phyloP scores from a whole-genome alignment of 2,888 invertebrate species.

The Drosophila anomalipes region DNA sequence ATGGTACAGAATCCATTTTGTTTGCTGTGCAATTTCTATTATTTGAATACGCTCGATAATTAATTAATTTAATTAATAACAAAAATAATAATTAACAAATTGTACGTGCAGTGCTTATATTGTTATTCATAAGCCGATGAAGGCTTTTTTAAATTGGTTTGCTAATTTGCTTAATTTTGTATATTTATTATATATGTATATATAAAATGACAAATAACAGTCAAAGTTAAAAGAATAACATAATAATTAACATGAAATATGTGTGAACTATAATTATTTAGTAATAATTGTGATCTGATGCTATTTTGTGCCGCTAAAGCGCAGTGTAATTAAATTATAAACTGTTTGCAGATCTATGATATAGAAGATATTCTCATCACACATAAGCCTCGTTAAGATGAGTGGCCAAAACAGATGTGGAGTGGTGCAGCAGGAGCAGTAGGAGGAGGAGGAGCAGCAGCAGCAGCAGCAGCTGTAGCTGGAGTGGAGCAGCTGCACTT shows the following conservation, averaged over 20 bases:
- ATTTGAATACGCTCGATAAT: neutral
- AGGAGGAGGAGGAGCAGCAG: neutral
- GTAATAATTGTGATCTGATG: neutral
- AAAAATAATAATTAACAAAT: neutral
- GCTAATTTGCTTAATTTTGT: neutral
- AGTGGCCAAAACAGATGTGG: slow-evolving; percentile 19
- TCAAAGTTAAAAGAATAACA: neutral
- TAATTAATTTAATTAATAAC: neutral
- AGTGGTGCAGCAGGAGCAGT: neutral
- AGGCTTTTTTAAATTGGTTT: neutral
- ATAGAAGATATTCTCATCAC: neutral
- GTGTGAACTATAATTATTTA: neutral
- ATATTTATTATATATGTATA: too few species aligned
- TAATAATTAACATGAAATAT: neutral
- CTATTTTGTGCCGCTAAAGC: neutral
- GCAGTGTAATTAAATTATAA: neutral
- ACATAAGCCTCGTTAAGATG: slow-evolving; percentile 9
- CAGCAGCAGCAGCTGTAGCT: neutral
- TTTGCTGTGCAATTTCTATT: neutral
- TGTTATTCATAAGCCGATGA: too few species aligned
- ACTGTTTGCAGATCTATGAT: neutral
- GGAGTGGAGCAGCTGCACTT: slow-evolving; percentile 4
- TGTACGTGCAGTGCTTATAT: neutral
- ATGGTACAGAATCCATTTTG: neutral
- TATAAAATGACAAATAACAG: too few species aligned